Evolutionary conservation across 2,888 invertebrate species (phyloP).

Genomic region (Imbricaverruca yamaguchii): DNA sequence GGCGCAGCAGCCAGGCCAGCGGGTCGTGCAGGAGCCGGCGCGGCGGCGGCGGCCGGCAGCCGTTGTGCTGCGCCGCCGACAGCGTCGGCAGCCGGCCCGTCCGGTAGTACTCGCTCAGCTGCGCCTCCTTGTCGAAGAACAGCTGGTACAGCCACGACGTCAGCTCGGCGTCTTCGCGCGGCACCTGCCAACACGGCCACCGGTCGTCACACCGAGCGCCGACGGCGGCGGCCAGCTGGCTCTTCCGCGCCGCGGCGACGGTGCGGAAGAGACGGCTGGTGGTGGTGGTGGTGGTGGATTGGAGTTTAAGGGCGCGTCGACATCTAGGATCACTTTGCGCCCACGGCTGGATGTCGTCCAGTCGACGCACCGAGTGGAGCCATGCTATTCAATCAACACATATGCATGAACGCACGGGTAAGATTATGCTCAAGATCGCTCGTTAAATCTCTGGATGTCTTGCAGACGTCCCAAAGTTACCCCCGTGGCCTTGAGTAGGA

Average conservation of each 20-base stretch:
- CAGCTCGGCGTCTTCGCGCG: conserved; percentile 65
- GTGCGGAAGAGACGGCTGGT: neutral
- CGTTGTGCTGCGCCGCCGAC: neutral
- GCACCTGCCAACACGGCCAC: conserved; percentile 50
- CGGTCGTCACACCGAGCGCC: neutral
- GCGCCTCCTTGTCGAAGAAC: conserved; percentile 79
- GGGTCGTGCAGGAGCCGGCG: conserved; percentile 28
- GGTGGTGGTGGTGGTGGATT: too few species aligned
- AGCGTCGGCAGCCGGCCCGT: conserved; percentile 57
- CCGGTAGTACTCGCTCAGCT: conserved; percentile 73
- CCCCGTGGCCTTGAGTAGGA: too few species aligned
- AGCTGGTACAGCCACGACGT: conserved; percentile 81
- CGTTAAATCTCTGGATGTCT: too few species aligned
- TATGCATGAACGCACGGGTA: too few species aligned
- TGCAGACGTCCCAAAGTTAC: too few species aligned
- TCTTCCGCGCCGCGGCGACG: neutral
- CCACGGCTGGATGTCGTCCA: neutral
- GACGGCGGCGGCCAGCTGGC: neutral
- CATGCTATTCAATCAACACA: too few species aligned
- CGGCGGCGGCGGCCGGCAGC: neutral
- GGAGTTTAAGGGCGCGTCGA: too few species aligned
- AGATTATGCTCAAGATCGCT: too few species aligned
- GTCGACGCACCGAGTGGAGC: too few species aligned
- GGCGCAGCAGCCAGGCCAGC: conserved; percentile 32
- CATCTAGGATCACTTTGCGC: too few species aligned